A percentile compares a stretch with the other conserved stretches of the same genome.
Conservation (phyloP, 2,888 invertebrate genomes). For the Leistus spinibarbis region DNA sequence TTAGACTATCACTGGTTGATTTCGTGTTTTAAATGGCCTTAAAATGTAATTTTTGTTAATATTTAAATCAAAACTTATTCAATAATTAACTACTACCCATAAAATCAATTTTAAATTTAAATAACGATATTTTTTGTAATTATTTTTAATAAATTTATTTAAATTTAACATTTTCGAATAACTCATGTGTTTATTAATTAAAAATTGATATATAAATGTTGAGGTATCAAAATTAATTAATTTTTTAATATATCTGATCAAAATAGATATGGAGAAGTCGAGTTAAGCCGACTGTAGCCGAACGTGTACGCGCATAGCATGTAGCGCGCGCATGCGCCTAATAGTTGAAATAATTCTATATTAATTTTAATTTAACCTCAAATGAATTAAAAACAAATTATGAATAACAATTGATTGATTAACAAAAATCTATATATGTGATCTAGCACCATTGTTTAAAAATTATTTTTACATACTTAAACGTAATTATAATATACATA, state of each 20-base stretch:
- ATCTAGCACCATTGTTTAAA: conserved; percentile 8
- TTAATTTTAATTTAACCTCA: no score
- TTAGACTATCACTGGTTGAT: not conserved
- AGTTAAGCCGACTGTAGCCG: no score
- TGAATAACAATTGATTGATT: not conserved
- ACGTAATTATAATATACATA: conserved; percentile 7
- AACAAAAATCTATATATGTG: not conserved
- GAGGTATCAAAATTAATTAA: not conserved
- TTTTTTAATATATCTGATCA: no score
- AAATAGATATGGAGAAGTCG: no score
- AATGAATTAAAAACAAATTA: no score
- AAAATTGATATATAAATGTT: not conserved
- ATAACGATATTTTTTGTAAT: not conserved
- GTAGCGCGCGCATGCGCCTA: no score
- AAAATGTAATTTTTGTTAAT: not conserved
- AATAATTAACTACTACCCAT: not conserved
- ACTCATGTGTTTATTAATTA: no score
- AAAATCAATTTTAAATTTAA: not conserved
- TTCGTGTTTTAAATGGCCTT: not conserved
- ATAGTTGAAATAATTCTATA: no score
- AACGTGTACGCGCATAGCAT: no score
- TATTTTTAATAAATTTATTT: not conserved
- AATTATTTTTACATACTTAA: conserved; percentile 2
- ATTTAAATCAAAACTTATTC: not conserved
- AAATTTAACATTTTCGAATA: not conserved